phyloP scores from a whole-genome alignment of 2,888 invertebrate genomes.

The Luperina nickerlii region DNA sequence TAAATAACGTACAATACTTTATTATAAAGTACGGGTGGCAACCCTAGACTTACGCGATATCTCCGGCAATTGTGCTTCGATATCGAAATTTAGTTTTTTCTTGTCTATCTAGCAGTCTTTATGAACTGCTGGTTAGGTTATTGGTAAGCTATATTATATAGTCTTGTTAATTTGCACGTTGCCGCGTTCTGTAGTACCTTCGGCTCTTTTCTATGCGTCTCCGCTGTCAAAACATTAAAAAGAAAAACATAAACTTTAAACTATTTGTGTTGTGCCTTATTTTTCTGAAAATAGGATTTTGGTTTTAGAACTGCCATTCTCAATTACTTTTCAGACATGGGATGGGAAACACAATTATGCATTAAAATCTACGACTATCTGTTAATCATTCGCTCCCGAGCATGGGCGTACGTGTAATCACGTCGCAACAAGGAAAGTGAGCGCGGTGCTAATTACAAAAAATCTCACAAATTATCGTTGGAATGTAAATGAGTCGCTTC shows the following conservation, averaged over 20 bases:
- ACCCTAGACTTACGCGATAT: neutral
- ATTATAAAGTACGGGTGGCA: no score
- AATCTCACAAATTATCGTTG: constrained; percentile 70
- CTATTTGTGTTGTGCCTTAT: fast-evolving
- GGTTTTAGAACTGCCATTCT: neutral
- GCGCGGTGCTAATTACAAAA: constrained; percentile 68
- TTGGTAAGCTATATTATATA: no score
- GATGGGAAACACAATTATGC: constrained; percentile 13
- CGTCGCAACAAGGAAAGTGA: constrained; percentile 64
- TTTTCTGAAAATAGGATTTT: neutral
- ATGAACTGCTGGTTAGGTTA: neutral
- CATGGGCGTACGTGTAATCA: constrained; percentile 51
- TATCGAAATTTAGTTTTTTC: neutral
- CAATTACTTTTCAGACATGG: neutral
- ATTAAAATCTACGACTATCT: constrained; percentile 26
- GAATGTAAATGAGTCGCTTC: constrained; percentile 69
- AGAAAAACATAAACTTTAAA: neutral
- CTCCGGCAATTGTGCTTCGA: neutral
- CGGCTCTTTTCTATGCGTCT: neutral
- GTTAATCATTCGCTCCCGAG: constrained; percentile 36
- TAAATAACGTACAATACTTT: no score
- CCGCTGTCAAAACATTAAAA: neutral
- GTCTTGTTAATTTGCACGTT: neutral
- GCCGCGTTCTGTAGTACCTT: neutral
- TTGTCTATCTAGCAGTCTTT: neutral